Evolutionary conservation across 2,888 invertebrate genomes (phyloP).

Genomic region (Unio delphinus): DNA sequence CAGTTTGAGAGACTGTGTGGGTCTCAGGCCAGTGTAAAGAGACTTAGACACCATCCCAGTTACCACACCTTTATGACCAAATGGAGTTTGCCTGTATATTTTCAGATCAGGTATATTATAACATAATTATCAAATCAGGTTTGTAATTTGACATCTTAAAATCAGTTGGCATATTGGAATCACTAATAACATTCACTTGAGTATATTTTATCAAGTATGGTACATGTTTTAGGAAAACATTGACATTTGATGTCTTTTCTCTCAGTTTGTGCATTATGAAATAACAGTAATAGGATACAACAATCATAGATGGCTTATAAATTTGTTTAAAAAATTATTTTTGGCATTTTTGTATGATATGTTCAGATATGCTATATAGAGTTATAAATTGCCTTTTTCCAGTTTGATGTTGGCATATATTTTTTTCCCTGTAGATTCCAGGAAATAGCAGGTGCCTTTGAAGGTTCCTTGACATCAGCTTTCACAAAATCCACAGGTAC

Average conservation of each 20-base stretch:
- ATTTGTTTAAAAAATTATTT: too few relatives aligned
- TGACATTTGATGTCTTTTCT: too few relatives aligned
- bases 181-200: too few relatives aligned
- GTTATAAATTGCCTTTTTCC: not conserved
- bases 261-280: too few relatives aligned
- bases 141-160: not conserved
- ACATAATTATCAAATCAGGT: not conserved
- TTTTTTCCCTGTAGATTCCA: constrained; percentile 79
- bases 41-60: constrained; percentile 79
- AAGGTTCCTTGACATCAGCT: constrained; percentile 72
- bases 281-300: too few relatives aligned
- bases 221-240: too few relatives aligned
- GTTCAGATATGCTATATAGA: too few relatives aligned
- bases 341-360: too few relatives aligned
- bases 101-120: constrained; percentile 82
- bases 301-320: too few relatives aligned
- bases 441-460: constrained; percentile 85
- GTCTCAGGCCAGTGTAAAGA: constrained; percentile 75
- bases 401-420: not conserved
- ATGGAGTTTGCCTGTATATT: constrained; percentile 97
- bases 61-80: constrained; percentile 86
- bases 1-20: constrained; percentile 81
- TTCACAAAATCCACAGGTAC: constrained; percentile 26
- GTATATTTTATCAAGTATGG: not conserved
- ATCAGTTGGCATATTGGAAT: too few relatives aligned